Conservation (phyloP, 1,140 invertebrate genomes). For the Ptiloglossa arizonensis region DNA sequence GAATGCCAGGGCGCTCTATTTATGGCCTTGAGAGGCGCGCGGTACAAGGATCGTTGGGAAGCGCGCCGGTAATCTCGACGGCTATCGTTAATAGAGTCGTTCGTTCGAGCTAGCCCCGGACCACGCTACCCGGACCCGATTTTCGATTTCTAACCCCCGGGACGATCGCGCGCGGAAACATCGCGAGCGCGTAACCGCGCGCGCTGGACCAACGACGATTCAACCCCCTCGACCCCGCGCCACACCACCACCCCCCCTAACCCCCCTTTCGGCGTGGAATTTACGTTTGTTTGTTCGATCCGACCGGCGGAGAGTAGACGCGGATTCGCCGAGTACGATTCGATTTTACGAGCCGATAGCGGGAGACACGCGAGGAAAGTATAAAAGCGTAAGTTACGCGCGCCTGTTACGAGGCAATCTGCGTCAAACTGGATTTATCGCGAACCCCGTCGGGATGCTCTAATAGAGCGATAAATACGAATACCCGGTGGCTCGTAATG, state of each 20-base stretch:
- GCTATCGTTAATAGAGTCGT: conserved; percentile 70
- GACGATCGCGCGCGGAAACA: too few species aligned
- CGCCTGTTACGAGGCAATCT: conserved; percentile 24
- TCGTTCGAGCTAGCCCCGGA: neutral
- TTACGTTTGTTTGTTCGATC: neutral
- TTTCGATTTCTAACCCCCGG: conserved; percentile 8
- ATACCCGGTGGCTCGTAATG: conserved; percentile 33
- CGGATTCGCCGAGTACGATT: conserved; percentile 16
- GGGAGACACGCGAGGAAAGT: conserved; percentile 34
- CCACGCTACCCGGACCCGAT: neutral
- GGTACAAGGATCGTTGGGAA: conserved; percentile 57
- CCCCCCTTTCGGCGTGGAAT: neutral
- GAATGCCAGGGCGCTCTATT: conserved; percentile 66
- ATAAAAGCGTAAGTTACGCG: conserved; percentile 13
- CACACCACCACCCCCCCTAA: too few species aligned
- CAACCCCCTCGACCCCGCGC: too few species aligned
- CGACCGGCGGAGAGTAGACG: neutral
- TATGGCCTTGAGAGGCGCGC: conserved; percentile 65
- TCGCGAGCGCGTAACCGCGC: too few species aligned
- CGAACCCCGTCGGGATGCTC: conserved; percentile 16
- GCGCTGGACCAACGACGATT: too few species aligned
- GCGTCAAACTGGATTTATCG: conserved; percentile 41
- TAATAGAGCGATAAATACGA: conserved; percentile 55
- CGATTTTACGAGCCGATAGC: conserved; percentile 45
- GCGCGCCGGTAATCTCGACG: conserved; percentile 47